phyloP scores from a whole-genome alignment of 2,797 vertebrate genomes.

The Menidia menidia region DNA sequence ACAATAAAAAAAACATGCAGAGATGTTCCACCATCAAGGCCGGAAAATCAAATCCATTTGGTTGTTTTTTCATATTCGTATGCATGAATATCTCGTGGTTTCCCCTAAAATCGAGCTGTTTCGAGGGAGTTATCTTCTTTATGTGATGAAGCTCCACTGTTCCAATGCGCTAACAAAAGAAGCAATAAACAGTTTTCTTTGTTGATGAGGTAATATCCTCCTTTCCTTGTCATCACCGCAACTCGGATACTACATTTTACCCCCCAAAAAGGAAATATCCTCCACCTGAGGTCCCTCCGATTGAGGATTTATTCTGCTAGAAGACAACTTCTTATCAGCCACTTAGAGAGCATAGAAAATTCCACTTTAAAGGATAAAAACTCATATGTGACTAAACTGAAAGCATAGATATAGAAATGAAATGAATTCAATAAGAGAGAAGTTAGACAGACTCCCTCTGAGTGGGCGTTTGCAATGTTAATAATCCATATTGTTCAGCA shows the following conservation, averaged over 20 bases:
- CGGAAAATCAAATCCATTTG: no score
- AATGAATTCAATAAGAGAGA: neutral
- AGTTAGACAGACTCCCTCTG: neutral
- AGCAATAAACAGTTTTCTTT: neutral
- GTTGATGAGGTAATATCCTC: neutral
- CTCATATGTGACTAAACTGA: neutral
- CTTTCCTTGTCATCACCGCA: neutral
- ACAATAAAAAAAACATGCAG: neutral
- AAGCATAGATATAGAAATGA: neutral
- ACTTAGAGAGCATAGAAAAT: neutral
- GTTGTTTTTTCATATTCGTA: no score
- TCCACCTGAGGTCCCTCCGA: neutral
- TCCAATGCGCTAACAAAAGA: no score
- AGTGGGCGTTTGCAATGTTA: slow-evolving; percentile 18
- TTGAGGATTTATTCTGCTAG: neutral
- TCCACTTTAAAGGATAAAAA: neutral
- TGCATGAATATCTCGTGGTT: no score
- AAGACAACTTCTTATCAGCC: neutral
- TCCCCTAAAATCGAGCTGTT: neutral
- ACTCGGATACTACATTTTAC: neutral
- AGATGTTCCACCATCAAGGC: no score
- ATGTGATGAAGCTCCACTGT: neutral
- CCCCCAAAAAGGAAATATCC: neutral
- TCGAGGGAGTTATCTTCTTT: neutral
- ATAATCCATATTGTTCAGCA: neutral